Percentiles rank a stretch among this genome's conserved stretches.
Evolutionary conservation across 2,797 vertebrate genomes (phyloP).

Genomic region (Esox masquinongy): DNA sequence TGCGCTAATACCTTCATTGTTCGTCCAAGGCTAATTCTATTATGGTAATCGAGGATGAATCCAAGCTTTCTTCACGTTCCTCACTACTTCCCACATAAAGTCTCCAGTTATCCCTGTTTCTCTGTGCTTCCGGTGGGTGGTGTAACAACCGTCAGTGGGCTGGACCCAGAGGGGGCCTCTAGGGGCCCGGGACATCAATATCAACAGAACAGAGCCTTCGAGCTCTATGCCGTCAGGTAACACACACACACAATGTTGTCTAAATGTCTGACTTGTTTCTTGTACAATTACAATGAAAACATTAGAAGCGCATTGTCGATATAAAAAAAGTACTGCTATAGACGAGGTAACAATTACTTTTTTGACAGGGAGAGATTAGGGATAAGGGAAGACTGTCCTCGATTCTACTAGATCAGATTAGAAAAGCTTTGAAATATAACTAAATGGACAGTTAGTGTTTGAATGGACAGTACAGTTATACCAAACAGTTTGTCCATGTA

Average conservation of each 20-base stretch:
- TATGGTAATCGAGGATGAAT: slow-evolving; percentile 63
- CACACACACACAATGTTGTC: too few relatives aligned
- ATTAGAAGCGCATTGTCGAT: too few relatives aligned
- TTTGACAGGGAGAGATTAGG: background rate
- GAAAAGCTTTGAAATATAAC: background rate
- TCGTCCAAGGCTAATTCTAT: slow-evolving; percentile 62
- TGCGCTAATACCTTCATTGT: slow-evolving; percentile 66
- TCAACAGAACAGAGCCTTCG: background rate
- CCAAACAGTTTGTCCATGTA: background rate
- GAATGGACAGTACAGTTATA: background rate
- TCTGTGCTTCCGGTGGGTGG: background rate
- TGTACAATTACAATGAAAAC: too few relatives aligned
- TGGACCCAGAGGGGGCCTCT: slow-evolving; percentile 22
- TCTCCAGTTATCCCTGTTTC: slow-evolving; percentile 18
- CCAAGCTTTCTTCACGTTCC: slow-evolving; percentile 44
- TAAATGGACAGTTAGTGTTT: background rate
- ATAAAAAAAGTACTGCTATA: too few relatives aligned
- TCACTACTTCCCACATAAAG: slow-evolving; percentile 32
- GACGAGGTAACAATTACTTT: background rate
- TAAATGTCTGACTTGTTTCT: too few relatives aligned
- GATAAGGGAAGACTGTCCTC: background rate
- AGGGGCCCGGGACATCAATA: slow-evolving; percentile 39
- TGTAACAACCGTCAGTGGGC: slow-evolving; percentile 42
- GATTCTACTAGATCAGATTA: background rate
- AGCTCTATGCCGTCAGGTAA: background rate